Evolutionary conservation across 2,113 vertebrate species (phyloP), one percentile per base, ranked within the genome.

Genomic region (Campylomormyrus numenius): DNA sequence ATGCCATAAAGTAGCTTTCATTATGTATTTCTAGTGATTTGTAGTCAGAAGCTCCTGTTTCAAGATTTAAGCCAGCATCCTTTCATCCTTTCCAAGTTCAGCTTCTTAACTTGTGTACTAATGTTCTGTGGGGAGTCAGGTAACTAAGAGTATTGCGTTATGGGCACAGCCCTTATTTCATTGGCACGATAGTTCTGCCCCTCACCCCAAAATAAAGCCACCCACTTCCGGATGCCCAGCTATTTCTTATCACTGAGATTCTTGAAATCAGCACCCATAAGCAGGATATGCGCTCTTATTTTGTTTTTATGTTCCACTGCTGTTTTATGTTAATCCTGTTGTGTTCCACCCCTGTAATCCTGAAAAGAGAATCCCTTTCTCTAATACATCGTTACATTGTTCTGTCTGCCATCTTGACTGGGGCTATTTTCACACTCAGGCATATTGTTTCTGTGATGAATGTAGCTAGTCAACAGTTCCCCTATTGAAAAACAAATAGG

Each of bases 321-420:
- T 70, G 62, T 70, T 70, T 27, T 70, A 70, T 70, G 62, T 31
- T 70, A 70, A 70, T 70, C 62, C 62, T 31, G 62, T 70, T 31
- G 35, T 80, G 74, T 80, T 80, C 35, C 74, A 80, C 74, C 74
- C 62, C 74, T 80, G 35, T 80, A 80, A 80, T 80, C 74, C 74
- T 21, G 31, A 80, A 19, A 42, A 42, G 62, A 80, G 74, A 80
- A 80, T 35, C 74, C 74, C 35, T 80, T 35, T 42, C 74, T 80
- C 74, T 35, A 80, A 39, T 80, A 42, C 74, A 80, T 17, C 10
- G 74, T 19, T 19, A 80, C 35, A 19, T 80, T 35, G 17, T 80
- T 19, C 35, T 42, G 62, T 70, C n/a, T 70, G 62, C 74, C 74
- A 80, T 80, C 74, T 42, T 80, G 74, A 42, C 74, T 80, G 31